Base-by-base conservation (phyloP, 1,140 invertebrate species). In the Portunus trituberculatus region DNA sequence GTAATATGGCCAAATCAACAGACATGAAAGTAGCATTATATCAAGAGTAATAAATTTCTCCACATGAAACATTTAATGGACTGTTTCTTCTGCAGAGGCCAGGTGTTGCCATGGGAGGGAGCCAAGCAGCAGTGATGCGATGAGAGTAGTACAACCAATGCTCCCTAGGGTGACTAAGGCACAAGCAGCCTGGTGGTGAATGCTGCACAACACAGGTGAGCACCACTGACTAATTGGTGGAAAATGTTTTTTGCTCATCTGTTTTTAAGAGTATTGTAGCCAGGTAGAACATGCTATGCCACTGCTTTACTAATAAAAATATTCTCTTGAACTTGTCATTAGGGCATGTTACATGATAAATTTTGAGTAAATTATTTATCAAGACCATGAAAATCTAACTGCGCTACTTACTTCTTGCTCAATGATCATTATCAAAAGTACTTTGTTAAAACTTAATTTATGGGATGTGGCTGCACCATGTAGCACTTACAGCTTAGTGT, bases 381-480 rank as follows among this genome's bases (percentile, higher is more conserved):
- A 4, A 10, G 16, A 59, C 0, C 0, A 59, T 20, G 16, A 59
- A 14, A 59, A 59, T 59, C 16, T 4, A 59, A 20, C 52, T 59
- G 52, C 10, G 52, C 52, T 59, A 14, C 52, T 39, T 39, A 6
- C 39, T 39, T 39, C 39, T 2, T 39, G 52, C 10, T 10, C 10
- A 20, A 14, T 59, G 52, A 59, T 59, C 52, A 59, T 2, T 59
- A 20, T 20, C 10, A 10, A 12, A 10, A 59, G 12, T 59, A 4
- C 52, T 20, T 20, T 4, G 12, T 39, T 39, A 20, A 59, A 12
- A 59, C 52, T 59, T 86, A 8, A 28, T 84, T 29, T 10, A 7
- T 12, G 82, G 25, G 32, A 52, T 52, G 87, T 31, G 48, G 31
- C 48, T 93, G 92, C 86, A 87, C 86, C 82, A 93, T 86, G 29